Conservation (phyloP, 2,797 vertebrate genomes). For the Trachurus trachurus region DNA sequence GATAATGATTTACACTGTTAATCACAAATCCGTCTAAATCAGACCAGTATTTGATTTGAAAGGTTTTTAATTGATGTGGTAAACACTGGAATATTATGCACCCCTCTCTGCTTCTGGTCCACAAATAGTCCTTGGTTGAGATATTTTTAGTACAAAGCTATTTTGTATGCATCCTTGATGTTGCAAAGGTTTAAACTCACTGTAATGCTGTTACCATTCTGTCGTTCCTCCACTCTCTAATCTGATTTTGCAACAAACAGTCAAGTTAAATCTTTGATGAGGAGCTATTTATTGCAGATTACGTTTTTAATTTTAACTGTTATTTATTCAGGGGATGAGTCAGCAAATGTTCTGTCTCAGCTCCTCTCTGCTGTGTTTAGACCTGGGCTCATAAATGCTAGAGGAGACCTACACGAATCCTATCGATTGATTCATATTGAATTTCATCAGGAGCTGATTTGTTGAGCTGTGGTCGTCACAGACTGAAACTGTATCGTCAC, state of each 20-base stretch:
- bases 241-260: slow-evolving; percentile 36
- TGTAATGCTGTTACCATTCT: slow-evolving; percentile 58
- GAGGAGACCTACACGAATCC: neutral
- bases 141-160: slow-evolving; percentile 74
- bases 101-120: slow-evolving; percentile 46
- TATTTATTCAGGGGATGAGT: slow-evolving; percentile 48
- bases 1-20: neutral
- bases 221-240: slow-evolving; percentile 36
- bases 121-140: slow-evolving; percentile 67
- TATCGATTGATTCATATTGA: neutral
- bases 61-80: slow-evolving; percentile 44
- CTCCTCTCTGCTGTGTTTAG: neutral
- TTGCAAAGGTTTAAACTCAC: slow-evolving; percentile 52
- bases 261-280: slow-evolving; percentile 46
- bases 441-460: neutral
- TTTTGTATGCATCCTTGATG: slow-evolving; percentile 73
- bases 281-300: slow-evolving; percentile 63
- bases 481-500: neutral
- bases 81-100: slow-evolving; percentile 66
- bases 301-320: slow-evolving; percentile 23
- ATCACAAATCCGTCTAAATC: neutral
- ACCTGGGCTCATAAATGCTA: neutral
- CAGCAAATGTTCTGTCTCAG: slow-evolving; percentile 31
- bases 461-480: neutral
- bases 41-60: neutral